Conservation (phyloP, 2,888 invertebrate genomes). For the Melanostoma scalare region DNA sequence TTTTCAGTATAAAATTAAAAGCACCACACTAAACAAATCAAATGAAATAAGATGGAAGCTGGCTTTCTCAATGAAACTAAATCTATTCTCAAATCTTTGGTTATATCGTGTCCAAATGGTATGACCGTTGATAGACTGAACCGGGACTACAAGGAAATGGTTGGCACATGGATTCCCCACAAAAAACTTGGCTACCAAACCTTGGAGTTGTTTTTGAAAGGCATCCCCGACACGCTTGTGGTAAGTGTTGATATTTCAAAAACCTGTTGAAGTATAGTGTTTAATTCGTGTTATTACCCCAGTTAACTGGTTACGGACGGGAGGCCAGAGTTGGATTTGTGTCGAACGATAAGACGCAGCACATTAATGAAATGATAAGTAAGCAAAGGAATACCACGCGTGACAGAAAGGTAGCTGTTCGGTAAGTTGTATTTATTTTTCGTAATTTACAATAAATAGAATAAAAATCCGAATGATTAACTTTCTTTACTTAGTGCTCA, state of each 20-base stretch:
- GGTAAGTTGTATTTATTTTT: constrained; percentile 29
- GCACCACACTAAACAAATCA: neutral
- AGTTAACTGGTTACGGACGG: constrained; percentile 77
- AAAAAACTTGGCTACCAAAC: constrained; percentile 75
- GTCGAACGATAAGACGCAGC: constrained; percentile 74
- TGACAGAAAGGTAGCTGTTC: constrained; percentile 40
- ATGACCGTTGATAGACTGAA: constrained; percentile 76
- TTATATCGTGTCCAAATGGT: constrained; percentile 76
- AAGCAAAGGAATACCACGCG: constrained; percentile 76
- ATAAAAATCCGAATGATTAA: no score
- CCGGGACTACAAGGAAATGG: constrained; percentile 75
- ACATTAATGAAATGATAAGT: constrained; percentile 77
- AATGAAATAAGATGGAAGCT: constrained; percentile 74
- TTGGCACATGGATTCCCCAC: constrained; percentile 76
- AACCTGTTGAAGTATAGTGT: neutral
- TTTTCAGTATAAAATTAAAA: no score
- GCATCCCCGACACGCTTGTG: constrained; percentile 77
- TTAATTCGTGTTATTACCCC: neutral
- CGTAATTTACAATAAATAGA: neutral
- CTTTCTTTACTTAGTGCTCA: neutral
- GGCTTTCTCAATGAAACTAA: constrained; percentile 76
- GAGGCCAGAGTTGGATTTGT: constrained; percentile 75
- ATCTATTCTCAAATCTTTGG: constrained; percentile 77
- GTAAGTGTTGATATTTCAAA: constrained; percentile 68
- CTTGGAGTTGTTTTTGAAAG: constrained; percentile 76